Conservation (phyloP, 2,113 vertebrate genomes). For the Osmerus mordax region DNA sequence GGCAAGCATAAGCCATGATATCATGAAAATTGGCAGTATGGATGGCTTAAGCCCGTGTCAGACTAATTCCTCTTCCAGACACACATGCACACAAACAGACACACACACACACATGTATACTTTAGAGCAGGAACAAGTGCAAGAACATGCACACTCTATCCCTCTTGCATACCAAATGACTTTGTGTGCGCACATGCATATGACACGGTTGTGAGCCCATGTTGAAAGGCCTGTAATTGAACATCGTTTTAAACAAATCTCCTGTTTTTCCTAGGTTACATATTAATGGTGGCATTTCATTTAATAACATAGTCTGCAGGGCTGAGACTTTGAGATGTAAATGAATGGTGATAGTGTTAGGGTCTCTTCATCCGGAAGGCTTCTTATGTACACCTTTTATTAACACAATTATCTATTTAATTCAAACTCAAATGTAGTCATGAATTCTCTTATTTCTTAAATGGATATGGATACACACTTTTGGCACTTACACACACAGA, state of each 20-base stretch:
- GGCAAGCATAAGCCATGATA: slow-evolving; percentile 70
- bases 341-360: too few relatives aligned
- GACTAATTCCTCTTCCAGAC: slow-evolving; percentile 67
- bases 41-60: slow-evolving; percentile 72
- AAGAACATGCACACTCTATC: too few relatives aligned
- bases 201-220: background rate
- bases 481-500: too few relatives aligned
- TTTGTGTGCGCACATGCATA: slow-evolving; percentile 47
- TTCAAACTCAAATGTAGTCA: too few relatives aligned
- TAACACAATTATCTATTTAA: too few relatives aligned
- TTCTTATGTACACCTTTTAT: too few relatives aligned
- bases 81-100: slow-evolving; percentile 48
- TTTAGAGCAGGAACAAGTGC: too few relatives aligned
- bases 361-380: too few relatives aligned
- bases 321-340: too few relatives aligned
- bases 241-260: slow-evolving; percentile 6
- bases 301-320: too few relatives aligned
- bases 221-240: slow-evolving; percentile 7
- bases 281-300: background rate
- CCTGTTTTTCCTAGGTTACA: background rate
- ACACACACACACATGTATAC: slow-evolving; percentile 1
- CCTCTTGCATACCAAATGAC: slow-evolving; percentile 25
- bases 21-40: slow-evolving; percentile 71
- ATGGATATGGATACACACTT: too few relatives aligned
- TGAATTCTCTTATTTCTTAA: too few relatives aligned